Evolutionary conservation across 2,113 vertebrate species (phyloP).

Genomic region (Pholis gunnellus): DNA sequence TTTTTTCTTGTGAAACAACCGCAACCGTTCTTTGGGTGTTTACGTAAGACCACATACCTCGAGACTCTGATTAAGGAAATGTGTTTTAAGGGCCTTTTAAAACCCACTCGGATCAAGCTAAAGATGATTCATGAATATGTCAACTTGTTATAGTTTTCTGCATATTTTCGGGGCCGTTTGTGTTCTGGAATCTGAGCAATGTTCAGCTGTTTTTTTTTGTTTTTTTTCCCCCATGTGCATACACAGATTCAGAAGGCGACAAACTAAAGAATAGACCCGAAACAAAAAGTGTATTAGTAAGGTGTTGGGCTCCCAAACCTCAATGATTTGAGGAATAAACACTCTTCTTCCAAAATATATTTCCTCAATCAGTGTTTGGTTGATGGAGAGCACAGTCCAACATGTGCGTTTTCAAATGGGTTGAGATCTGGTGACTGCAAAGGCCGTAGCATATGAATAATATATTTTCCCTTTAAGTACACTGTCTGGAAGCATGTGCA

Average conservation of each 20-base stretch:
- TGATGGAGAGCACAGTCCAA: neutral
- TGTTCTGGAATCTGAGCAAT: neutral
- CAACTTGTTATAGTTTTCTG: neutral
- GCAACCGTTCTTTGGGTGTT: neutral
- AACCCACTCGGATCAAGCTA: neutral
- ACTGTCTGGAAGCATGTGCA: neutral
- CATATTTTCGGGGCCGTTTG: neutral
- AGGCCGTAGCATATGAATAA: neutral
- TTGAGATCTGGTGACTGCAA: neutral
- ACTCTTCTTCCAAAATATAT: neutral
- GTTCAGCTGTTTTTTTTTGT: neutral
- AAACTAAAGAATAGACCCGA: neutral
- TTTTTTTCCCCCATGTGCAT: neutral
- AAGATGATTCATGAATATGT: conserved; percentile 9
- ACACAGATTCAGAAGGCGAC: neutral
- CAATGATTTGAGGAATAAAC: neutral
- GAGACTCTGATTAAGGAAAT: neutral
- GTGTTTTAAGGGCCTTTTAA: conserved; percentile 1
- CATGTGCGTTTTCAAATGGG: neutral
- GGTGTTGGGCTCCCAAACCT: neutral
- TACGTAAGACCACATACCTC: neutral
- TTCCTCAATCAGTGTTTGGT: neutral
- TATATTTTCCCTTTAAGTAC: neutral
- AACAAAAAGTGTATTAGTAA: neutral
- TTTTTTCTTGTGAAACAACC: neutral